Evolutionary conservation across 2,888 invertebrate species (phyloP).

Genomic region (Petrolisthes manimaculis): DNA sequence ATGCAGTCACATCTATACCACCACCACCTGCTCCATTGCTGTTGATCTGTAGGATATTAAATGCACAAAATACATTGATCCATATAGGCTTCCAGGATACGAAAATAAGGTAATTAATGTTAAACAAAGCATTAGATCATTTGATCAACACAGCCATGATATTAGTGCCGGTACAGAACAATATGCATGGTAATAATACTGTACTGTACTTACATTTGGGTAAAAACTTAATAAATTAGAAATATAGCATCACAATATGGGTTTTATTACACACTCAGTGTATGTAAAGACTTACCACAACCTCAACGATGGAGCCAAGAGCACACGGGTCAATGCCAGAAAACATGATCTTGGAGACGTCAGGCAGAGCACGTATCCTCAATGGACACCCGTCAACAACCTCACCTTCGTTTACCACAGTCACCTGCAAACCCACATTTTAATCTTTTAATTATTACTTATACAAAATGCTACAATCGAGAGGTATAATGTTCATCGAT

Average conservation of each 20-base stretch:
- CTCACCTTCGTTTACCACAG: constrained; percentile 76
- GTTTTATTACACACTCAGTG: neutral
- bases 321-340: constrained; percentile 97
- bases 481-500: no score
- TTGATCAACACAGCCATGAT: no score
- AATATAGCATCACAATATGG: neutral
- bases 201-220: neutral
- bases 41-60: constrained; percentile 65
- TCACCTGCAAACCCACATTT: constrained; percentile 70
- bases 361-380: constrained; percentile 88
- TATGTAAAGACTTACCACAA: constrained; percentile 76
- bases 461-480: no score
- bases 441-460: no score
- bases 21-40: constrained; percentile 65
- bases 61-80: neutral
- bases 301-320: constrained; percentile 94
- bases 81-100: neutral
- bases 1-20: constrained; percentile 80
- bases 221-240: no score
- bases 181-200: no score
- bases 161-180: no score
- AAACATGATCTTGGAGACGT: constrained; percentile 83
- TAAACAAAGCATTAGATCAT: no score
- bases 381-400: constrained; percentile 76
- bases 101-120: no score